These are phyloP conservation scores for Cerastis rubricosa DNA, from an alignment of 2,888 invertebrate species.

Conservation along the genomic window DNA sequence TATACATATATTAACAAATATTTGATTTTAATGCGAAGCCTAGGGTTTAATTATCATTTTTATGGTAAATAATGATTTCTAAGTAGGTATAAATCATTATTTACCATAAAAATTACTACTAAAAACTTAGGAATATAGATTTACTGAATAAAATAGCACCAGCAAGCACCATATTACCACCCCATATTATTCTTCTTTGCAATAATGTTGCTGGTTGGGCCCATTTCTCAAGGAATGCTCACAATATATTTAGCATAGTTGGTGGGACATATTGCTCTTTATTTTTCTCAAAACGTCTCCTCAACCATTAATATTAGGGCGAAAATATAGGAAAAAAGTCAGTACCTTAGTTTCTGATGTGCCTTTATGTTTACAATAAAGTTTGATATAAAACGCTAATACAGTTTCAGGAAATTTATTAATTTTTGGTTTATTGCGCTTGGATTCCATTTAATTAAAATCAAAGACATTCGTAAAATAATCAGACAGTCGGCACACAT, in stretches of 20 bases:
- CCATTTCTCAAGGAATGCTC: background rate
- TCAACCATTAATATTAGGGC: background rate
- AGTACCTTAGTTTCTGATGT: conserved; percentile 62
- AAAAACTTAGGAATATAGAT: background rate
- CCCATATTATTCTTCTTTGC: background rate
- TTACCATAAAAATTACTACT: no score
- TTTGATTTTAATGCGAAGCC: background rate
- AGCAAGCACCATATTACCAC: background rate
- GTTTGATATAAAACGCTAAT: conserved; percentile 74
- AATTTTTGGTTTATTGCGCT: conserved; percentile 39
- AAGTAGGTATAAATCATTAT: no score
- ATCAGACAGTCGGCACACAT: background rate
- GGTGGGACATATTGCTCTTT: background rate
- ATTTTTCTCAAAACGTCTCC: background rate
- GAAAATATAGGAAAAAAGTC: background rate
- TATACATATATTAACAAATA: background rate
- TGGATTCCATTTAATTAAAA: conserved; percentile 38
- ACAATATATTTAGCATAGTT: background rate
- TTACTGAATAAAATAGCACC: background rate
- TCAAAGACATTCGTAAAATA: background rate
- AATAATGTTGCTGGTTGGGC: background rate
- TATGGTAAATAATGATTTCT: no score
- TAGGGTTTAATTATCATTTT: background rate
- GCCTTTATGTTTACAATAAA: conserved; percentile 77
- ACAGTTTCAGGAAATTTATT: conserved; percentile 71